These are phyloP conservation scores for Xiphorhynchus erythropygius DNA, from an alignment of 2,797 vertebrate genomes.

Conservation along the genomic window DNA sequence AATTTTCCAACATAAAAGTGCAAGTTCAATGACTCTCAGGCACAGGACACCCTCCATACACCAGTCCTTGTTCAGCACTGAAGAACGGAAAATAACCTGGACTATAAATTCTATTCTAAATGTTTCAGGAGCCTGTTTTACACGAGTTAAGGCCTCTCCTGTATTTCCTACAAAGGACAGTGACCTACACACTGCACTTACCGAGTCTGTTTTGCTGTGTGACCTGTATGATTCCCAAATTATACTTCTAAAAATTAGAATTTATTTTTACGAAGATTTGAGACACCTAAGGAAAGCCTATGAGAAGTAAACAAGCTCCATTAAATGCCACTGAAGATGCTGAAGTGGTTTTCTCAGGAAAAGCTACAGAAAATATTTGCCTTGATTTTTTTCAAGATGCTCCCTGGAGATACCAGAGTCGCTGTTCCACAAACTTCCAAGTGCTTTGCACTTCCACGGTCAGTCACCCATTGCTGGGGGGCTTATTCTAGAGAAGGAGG, in stretches of 20 bases:
- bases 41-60: fast-evolving
- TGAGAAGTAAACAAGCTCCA: not conserved
- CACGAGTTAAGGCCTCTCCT: not conserved
- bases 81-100: not conserved
- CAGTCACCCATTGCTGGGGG: not conserved
- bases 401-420: not conserved
- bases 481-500: not conserved
- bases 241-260: not conserved
- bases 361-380: not conserved
- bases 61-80: not conserved
- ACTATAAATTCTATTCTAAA: not conserved
- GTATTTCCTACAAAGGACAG: not conserved
- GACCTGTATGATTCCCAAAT: fast-evolving
- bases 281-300: not conserved
- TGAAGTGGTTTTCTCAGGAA: not conserved
- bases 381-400: not conserved
- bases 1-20: not conserved
- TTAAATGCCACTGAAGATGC: not conserved
- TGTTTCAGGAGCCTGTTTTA: not conserved
- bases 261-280: not conserved
- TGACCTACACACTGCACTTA: fast-evolving
- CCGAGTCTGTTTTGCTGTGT: not conserved
- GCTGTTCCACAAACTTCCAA: not conserved
- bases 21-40: not conserved
- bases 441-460: not conserved